Base-by-base conservation (phyloP, 2,797 vertebrate species). In the Garrulus glandarius region DNA sequence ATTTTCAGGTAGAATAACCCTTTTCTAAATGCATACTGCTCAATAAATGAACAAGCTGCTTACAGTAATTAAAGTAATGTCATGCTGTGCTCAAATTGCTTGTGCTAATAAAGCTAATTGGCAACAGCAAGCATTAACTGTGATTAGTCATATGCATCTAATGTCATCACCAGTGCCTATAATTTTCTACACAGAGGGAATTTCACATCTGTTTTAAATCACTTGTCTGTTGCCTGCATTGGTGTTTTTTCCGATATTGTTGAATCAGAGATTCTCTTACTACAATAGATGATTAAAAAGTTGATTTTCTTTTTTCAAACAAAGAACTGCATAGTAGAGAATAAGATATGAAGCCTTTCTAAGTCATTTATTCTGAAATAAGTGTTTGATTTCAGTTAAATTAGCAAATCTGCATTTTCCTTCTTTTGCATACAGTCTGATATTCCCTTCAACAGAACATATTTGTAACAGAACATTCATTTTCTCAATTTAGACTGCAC, bases 71-170 rank as follows among this genome's bases (percentile, higher is more conserved):
- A 97, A 92, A 86, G 96, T 94, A 94, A 98, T 96, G 96, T 86
- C 97, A 87, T 97, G 96, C 97, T 94, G 95, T 72, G 94, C 92
- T 92, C 96, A 96, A 84, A 97, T 94, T 93, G 97, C 95, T 95
- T 44, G 85, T 65, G 92, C 97, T 98, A 98, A 98, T 97, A 92
- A 97, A 97, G 93, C 96, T 98, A 98, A 98, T 97, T 97, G 97
- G 90, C 96, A 94, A 82, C 97, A 97, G 97, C 67, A 30, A 85
- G 95, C 97, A 97, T 97, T 97, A 97, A 81, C 89, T 29, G 6
- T 72, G 94, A 97, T 98, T 97, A 98, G 96, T 97, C 98, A 98
- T 97, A 97, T 70, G 96, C 86, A 93, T 92, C 95, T 98, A 97
- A 98, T 97, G 94, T 96, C 95, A 96, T 97, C 95, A 84, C 87